A percentile compares a stretch with the other conserved stretches of the same genome.
Conservation (phyloP, 2,888 invertebrate genomes). For the Amblyjoppa proteus region DNA sequence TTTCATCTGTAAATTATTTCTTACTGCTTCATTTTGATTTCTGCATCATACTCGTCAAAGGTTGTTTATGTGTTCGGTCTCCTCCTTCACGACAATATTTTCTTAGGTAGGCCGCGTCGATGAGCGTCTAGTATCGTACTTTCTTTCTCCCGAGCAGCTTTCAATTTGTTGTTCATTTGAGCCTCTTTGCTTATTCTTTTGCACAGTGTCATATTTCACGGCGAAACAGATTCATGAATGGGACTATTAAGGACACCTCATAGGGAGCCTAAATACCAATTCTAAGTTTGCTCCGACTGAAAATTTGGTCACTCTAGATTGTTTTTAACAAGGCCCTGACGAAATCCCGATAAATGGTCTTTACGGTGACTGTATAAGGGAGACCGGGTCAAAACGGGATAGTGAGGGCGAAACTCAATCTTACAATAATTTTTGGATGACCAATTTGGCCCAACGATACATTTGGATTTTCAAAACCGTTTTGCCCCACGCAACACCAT, state of each 20-base stretch:
- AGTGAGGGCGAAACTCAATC: too few species aligned
- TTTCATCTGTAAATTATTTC: conserved; percentile 27
- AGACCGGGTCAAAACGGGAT: too few species aligned
- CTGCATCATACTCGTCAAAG: conserved; percentile 12
- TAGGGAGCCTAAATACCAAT: background rate
- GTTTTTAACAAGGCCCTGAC: too few species aligned
- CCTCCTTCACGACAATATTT: conserved; percentile 3
- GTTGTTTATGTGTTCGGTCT: conserved; percentile 2
- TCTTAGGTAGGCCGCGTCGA: background rate
- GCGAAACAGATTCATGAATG: background rate
- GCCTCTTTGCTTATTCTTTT: background rate
- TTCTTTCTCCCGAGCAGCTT: conserved; percentile 12
- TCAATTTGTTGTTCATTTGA: background rate
- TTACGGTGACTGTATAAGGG: too few species aligned
- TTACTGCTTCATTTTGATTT: conserved; percentile 45
- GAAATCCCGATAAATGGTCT: too few species aligned
- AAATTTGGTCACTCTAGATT: too few species aligned
- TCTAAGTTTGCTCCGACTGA: too few species aligned
- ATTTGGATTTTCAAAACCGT: too few species aligned
- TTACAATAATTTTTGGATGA: too few species aligned
- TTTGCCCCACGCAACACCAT: too few species aligned
- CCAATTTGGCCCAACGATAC: too few species aligned
- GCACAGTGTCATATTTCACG: background rate
- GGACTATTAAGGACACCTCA: background rate
- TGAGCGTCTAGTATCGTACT: background rate